These are phyloP conservation scores for Exaiptasia diaphana DNA, from an alignment of 64 coral and sea anemone species.

Conservation along the genomic window DNA sequence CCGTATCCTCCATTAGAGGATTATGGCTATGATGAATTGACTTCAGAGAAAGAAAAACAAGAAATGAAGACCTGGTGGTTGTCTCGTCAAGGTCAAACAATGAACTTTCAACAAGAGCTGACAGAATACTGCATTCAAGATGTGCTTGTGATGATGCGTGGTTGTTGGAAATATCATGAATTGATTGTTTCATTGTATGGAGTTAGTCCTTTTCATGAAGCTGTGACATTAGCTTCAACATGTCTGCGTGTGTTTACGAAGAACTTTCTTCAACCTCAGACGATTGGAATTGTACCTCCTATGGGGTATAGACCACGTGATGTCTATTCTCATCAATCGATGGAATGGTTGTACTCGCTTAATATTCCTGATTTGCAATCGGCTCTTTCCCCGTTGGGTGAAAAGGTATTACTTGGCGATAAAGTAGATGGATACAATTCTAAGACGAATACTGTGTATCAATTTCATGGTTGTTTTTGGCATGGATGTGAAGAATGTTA, in stretches of 20 bases:
- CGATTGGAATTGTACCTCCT: not conserved
- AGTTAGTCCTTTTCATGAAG: not conserved
- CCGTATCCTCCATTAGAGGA: not conserved
- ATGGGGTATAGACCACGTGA: not conserved
- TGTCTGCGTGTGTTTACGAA: not conserved
- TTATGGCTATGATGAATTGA: conserved; percentile 11
- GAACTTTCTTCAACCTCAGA: not conserved
- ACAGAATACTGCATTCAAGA: not conserved
- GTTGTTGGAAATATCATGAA: not conserved
- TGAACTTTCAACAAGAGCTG: not conserved
- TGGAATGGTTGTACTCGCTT: not conserved
- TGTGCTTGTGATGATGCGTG: not conserved
- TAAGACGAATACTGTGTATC: not conserved
- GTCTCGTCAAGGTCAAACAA: not conserved
- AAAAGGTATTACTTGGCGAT: not conserved
- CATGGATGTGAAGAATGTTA: not conserved
- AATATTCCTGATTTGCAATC: not conserved
- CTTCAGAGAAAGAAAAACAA: too few species aligned
- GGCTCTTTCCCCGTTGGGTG: not conserved
- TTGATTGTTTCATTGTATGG: not conserved
- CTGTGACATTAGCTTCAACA: not conserved
- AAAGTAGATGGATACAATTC: not conserved
- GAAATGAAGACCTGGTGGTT: not conserved
- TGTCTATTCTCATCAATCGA: not conserved
- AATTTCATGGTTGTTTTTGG: not conserved